Conservation (phyloP, 1,140 invertebrate species). For the Sipha flava region DNA sequence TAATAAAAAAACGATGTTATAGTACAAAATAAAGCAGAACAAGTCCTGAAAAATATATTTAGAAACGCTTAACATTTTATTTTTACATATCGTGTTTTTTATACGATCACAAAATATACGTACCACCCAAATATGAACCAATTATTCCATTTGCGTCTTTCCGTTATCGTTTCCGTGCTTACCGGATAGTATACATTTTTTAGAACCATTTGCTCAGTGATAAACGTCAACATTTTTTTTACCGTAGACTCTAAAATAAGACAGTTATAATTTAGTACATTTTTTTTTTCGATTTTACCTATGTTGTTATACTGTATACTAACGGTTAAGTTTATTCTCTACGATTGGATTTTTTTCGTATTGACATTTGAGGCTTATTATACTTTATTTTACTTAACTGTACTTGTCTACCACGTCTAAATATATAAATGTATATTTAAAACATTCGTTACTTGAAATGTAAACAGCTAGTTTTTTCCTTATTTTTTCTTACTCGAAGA, state of each 20-base stretch:
- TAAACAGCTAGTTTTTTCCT: neutral
- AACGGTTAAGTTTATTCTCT: neutral
- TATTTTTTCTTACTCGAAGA: conserved; percentile 2
- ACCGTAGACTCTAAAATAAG: neutral
- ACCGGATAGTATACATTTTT: conserved; percentile 8
- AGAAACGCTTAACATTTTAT: neutral
- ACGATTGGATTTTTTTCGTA: neutral
- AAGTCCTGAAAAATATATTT: neutral
- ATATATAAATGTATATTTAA: neutral
- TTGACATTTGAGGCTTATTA: neutral
- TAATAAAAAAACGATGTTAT: conserved; percentile 1
- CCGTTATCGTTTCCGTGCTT: neutral
- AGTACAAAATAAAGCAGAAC: neutral
- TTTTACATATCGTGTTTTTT: too few relatives aligned
- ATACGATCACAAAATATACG: too few relatives aligned
- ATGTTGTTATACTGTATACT: too few relatives aligned
- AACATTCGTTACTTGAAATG: neutral
- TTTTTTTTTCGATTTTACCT: too few relatives aligned
- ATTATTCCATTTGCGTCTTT: neutral
- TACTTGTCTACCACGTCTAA: neutral
- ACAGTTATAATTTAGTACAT: too few relatives aligned
- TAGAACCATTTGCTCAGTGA: neutral
- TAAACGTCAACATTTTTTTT: neutral
- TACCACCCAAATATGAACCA: conserved; percentile 14
- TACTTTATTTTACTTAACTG: neutral